These are phyloP conservation scores for Cyclophora punctaria DNA, from an alignment of 2,888 invertebrate genomes.

Conservation along the genomic window DNA sequence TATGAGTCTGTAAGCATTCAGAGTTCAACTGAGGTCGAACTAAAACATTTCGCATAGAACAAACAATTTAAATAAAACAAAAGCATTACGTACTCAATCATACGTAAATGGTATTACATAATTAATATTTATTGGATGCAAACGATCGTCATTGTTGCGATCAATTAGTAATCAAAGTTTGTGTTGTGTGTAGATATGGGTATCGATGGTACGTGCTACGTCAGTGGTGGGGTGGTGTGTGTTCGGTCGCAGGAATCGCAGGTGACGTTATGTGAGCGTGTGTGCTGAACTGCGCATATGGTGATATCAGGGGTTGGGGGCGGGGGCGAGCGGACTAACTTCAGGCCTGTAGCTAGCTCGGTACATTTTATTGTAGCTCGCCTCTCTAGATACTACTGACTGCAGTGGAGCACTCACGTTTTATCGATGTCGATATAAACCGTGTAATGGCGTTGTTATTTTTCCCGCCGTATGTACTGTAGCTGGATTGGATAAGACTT, in stretches of 20 bases:
- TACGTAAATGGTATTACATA: constrained; percentile 5
- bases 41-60: constrained; percentile 4
- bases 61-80: background rate
- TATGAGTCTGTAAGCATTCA: constrained; percentile 15
- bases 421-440: constrained; percentile 67
- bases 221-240: constrained; percentile 21
- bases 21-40: constrained; percentile 19
- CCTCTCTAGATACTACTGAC: constrained; percentile 65
- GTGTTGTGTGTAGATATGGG: constrained; percentile 21
- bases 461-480: constrained; percentile 35
- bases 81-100: constrained; percentile 1
- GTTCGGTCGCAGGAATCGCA: constrained; percentile 19
- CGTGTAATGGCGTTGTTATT: constrained; percentile 47
- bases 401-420: constrained; percentile 36
- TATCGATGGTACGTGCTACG: constrained; percentile 44
- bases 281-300: constrained; percentile 60
- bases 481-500: constrained; percentile 41
- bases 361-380: constrained; percentile 74
- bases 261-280: constrained; percentile 41
- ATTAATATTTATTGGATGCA: constrained; percentile 13
- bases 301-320: constrained; percentile 28
- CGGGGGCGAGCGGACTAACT: constrained; percentile 55
- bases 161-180: constrained; percentile 46
- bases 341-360: constrained; percentile 70
- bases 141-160: constrained; percentile 19